These are phyloP conservation scores for Eleutherodactylus coqui DNA, from an alignment of 2,797 vertebrate genomes.

Conservation along the genomic window DNA sequence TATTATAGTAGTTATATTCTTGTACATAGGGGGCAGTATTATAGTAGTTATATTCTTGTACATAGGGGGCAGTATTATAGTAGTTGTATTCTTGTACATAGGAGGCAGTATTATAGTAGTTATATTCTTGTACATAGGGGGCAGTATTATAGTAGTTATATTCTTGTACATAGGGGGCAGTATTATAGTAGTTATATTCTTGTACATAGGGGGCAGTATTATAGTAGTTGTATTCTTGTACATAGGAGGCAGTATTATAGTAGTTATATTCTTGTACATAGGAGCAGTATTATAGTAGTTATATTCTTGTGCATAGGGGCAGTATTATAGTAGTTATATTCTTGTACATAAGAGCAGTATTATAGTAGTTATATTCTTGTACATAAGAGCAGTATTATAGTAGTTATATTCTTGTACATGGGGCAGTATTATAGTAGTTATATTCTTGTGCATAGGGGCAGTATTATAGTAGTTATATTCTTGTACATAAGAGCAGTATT, in stretches of 20 bases:
- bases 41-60: too few species aligned
- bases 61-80: too few species aligned
- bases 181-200: not conserved
- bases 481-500: too few species aligned
- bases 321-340: slow-evolving; percentile 27
- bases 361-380: slow-evolving; percentile 25
- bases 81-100: too few species aligned
- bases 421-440: too few species aligned
- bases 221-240: not conserved
- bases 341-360: slow-evolving; percentile 14
- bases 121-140: not conserved
- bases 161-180: slow-evolving; percentile 1
- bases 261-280: slow-evolving; percentile 22
- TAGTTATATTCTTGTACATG: slow-evolving; percentile 1
- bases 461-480: too few species aligned
- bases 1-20: too few species aligned
- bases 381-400: not conserved
- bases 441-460: not conserved
- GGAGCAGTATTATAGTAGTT: slow-evolving; percentile 17
- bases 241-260: slow-evolving; percentile 8
- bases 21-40: too few species aligned
- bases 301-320: slow-evolving; percentile 10
- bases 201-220: not conserved
- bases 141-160: slow-evolving; percentile 2
- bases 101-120: not conserved